Conservation (phyloP, 2,888 invertebrate species). For the Pseudeuparius sepicola region DNA sequence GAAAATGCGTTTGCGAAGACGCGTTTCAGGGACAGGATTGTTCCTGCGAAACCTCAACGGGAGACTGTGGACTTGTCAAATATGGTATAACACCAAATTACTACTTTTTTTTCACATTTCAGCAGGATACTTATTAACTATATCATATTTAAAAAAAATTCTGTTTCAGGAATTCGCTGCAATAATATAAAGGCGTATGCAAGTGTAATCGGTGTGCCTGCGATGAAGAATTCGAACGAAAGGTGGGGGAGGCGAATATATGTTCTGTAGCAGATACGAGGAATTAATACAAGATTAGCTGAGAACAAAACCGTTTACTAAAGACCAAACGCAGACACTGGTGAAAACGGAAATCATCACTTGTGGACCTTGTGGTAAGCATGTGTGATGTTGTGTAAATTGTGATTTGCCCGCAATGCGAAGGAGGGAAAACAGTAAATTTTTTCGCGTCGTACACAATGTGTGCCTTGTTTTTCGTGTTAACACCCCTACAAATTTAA, state of each 20-base stretch:
- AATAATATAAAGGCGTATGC: slow-evolving; percentile 67
- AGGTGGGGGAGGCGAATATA: slow-evolving; percentile 43
- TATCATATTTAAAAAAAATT: too few species aligned
- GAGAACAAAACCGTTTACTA: slow-evolving; percentile 9
- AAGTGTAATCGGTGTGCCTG: slow-evolving; percentile 51
- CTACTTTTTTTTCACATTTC: too few species aligned
- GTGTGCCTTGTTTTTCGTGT: too few species aligned
- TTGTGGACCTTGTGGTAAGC: too few species aligned
- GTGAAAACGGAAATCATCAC: slow-evolving; percentile 1
- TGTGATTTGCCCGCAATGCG: too few species aligned
- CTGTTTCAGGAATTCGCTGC: slow-evolving; percentile 40
- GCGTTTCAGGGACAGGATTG: slow-evolving; percentile 53
- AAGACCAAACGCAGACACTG: slow-evolving; percentile 3
- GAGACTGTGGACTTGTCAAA: slow-evolving; percentile 27
- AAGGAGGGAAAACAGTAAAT: too few species aligned
- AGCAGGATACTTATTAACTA: too few species aligned
- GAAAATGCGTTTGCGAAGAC: slow-evolving; percentile 50
- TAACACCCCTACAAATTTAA: too few species aligned
- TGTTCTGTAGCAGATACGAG: slow-evolving; percentile 44
- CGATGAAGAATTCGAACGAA: slow-evolving; percentile 37
- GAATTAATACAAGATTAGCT: slow-evolving; percentile 33
- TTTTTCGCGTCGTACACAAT: too few species aligned
- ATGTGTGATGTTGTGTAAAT: too few species aligned
- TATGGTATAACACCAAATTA: too few species aligned
- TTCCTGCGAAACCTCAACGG: slow-evolving; percentile 42